These are phyloP conservation scores for Onychomys leucogaster DNA, from an alignment of 2,797 vertebrate genomes.

Conservation along the genomic window DNA sequence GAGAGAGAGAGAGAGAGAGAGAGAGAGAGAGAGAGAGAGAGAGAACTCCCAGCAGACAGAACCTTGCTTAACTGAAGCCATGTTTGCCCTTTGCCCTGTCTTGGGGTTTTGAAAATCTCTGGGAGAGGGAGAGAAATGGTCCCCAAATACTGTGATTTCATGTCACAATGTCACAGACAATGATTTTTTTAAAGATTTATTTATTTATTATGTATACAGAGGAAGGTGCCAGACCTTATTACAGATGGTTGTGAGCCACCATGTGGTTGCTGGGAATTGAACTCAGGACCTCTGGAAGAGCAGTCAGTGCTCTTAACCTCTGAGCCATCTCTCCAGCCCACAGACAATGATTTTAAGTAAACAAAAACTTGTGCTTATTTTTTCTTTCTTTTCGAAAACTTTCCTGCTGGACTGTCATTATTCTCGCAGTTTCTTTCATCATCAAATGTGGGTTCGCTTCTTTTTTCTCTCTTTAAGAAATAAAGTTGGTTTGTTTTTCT, in stretches of 20 bases:
- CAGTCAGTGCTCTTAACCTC: too few species aligned
- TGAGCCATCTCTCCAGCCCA: too few species aligned
- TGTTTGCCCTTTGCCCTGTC: background rate
- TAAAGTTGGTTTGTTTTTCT: constrained; percentile 71
- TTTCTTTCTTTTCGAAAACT: background rate
- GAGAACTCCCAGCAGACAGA: background rate
- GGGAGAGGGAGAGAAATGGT: background rate
- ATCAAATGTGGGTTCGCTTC: constrained; percentile 50
- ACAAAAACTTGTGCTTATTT: constrained; percentile 38
- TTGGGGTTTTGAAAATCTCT: constrained; percentile 22
- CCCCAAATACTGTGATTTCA: background rate
- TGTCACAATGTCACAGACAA: constrained; percentile 48
- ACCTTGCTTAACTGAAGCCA: background rate
- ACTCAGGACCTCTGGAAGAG: too few species aligned
- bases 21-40: background rate
- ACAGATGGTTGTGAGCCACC: too few species aligned
- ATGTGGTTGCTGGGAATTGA: too few species aligned
- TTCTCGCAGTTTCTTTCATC: constrained; percentile 70
- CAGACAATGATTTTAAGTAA: constrained; percentile 62
- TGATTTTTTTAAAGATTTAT: too few species aligned
- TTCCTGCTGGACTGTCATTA: constrained; percentile 62
- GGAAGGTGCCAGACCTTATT: too few species aligned
- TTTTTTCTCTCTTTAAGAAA: constrained; percentile 52
- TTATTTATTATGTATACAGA: too few species aligned
- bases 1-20: background rate